Conservation (phyloP, 2,797 vertebrate species). For the Gymnoscopelus microlampas region DNA sequence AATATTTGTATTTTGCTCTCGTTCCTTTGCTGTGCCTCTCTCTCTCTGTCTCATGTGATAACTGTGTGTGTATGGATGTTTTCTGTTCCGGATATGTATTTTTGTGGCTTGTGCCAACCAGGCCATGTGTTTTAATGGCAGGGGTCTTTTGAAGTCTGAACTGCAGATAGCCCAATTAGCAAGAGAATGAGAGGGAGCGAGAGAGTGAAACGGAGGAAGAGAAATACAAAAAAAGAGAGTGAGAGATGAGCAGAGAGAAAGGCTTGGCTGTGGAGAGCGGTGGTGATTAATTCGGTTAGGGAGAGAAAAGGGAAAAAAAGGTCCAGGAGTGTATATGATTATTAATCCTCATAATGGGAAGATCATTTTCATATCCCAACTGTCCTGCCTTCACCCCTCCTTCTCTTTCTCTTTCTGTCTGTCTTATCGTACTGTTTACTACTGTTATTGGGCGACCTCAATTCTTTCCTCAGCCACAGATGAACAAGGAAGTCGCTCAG, state of each 20-base stretch:
- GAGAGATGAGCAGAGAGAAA: slow-evolving; percentile 50
- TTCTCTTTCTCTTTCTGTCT: slow-evolving; percentile 15
- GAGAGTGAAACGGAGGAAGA: slow-evolving; percentile 25
- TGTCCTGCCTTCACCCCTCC: slow-evolving; percentile 46
- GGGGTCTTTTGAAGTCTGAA: slow-evolving; percentile 72
- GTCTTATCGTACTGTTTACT: slow-evolving; percentile 20
- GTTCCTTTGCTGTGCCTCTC: neutral
- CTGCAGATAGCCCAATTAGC: slow-evolving; percentile 78
- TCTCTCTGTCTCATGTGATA: neutral
- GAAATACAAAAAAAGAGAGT: slow-evolving; percentile 32
- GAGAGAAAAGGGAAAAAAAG: slow-evolving; percentile 59
- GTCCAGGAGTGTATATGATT: slow-evolving; percentile 72
- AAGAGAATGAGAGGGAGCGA: slow-evolving; percentile 51
- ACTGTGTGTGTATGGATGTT: slow-evolving; percentile 13
- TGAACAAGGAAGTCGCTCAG: slow-evolving; percentile 26
- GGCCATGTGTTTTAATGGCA: slow-evolving; percentile 53
- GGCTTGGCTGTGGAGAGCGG: slow-evolving; percentile 29
- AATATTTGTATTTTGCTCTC: neutral
- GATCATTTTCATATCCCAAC: slow-evolving; percentile 69
- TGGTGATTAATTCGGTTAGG: slow-evolving; percentile 72
- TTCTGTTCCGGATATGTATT: slow-evolving; percentile 33
- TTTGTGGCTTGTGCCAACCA: slow-evolving; percentile 36
- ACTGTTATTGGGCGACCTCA: slow-evolving; percentile 47
- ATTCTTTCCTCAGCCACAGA: slow-evolving; percentile 44
- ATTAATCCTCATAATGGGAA: slow-evolving; percentile 76